Percentiles rank a stretch among this genome's conserved stretches.
Conservation (phyloP, 2,888 invertebrate species). For the Sarcophaga rosellei region DNA sequence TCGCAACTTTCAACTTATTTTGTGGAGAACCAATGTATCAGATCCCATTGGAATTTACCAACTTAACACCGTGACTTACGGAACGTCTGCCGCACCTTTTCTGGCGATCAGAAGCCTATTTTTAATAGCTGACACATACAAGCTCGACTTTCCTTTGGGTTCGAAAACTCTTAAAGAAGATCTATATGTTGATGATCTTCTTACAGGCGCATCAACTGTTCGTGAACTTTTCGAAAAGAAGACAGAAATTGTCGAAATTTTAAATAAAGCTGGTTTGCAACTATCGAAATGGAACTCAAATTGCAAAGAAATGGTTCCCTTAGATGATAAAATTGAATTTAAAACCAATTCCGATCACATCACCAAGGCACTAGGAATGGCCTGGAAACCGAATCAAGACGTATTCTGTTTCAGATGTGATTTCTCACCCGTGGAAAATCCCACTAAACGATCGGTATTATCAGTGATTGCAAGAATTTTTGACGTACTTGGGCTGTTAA, state of each 20-base stretch:
- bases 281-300: constrained; percentile 40
- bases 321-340: neutral
- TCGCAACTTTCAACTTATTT: no score
- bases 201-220: neutral
- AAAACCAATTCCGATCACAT: constrained; percentile 17
- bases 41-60: no score
- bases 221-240: neutral
- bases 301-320: neutral
- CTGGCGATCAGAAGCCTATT: neutral
- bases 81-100: no score
- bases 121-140: constrained; percentile 25
- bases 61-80: no score
- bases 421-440: constrained; percentile 31
- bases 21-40: no score
- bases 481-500: constrained; percentile 27
- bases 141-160: neutral
- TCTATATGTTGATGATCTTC: neutral
- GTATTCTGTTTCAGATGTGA: constrained; percentile 39
- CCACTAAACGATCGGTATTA: constrained; percentile 31
- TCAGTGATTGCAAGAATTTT: constrained; percentile 50
- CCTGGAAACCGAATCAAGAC: constrained; percentile 10
- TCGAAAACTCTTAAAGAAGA: neutral
- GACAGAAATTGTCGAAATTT: neutral
- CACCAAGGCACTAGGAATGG: constrained; percentile 32
- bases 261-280: constrained; percentile 20